Percentiles rank a stretch among this genome's conserved stretches.
Evolutionary conservation across 23 tunicate genomes (phyloP).

Genomic region (Diplosoma virens): DNA sequence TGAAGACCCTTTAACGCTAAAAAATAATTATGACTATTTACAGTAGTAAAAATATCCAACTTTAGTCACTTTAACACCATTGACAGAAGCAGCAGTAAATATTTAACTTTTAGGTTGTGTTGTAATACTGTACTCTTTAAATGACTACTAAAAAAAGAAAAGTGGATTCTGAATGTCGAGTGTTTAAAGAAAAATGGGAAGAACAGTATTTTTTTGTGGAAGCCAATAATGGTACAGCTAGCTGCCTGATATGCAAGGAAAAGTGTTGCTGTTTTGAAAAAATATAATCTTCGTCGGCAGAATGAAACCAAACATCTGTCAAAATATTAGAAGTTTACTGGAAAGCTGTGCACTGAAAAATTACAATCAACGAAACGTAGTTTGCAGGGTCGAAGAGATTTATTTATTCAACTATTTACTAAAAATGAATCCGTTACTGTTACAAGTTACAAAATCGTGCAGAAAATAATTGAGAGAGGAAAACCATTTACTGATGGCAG

Average conservation of each 20-base stretch:
- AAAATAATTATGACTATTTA: too few species aligned
- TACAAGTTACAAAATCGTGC: conserved; percentile 40
- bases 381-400: background rate
- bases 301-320: conserved; percentile 41
- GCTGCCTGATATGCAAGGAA: conserved; percentile 33
- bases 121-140: conserved; percentile 2
- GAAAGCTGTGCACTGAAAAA: conserved; percentile 34
- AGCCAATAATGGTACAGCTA: conserved; percentile 34
- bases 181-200: conserved; percentile 36
- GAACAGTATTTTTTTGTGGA: conserved; percentile 28
- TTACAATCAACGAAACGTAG: conserved; percentile 27
- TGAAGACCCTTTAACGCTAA: too few species aligned
- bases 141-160: conserved; percentile 31
- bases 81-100: conserved; percentile 12
- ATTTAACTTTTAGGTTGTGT: conserved; percentile 17
- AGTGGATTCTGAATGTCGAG: conserved; percentile 27
- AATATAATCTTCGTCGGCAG: conserved; percentile 44
- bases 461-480: conserved; percentile 21
- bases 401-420: conserved; percentile 14
- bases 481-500: conserved; percentile 47
- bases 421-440: conserved; percentile 36
- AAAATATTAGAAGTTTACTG: conserved; percentile 40
- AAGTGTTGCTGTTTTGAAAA: conserved; percentile 35
- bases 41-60: too few species aligned
- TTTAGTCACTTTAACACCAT: too few species aligned